Percentiles rank a stretch among this genome's conserved stretches.
phyloP scores from a whole-genome alignment of 2,113 vertebrate species.

The Tenrec ecaudatus region DNA sequence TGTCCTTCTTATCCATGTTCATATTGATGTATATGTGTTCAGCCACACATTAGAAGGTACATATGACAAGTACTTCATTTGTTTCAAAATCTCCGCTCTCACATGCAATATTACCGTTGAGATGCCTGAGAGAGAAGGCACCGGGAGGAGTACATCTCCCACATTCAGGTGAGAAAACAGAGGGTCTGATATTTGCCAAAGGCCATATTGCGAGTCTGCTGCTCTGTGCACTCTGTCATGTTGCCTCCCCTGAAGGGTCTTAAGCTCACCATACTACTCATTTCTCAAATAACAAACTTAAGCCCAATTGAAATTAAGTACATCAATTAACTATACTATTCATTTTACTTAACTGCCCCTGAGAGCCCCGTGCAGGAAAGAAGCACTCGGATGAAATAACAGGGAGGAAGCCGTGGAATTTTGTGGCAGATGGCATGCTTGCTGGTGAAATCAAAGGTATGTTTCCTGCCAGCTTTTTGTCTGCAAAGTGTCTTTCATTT shows the following conservation, averaged over 20 bases:
- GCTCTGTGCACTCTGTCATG: conserved; percentile 7
- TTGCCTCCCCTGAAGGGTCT: conserved; percentile 36
- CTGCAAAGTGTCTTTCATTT: conserved; percentile 81
- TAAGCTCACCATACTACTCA: conserved; percentile 38
- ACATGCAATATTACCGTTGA: conserved; percentile 8
- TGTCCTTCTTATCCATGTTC: neutral
- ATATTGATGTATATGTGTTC: neutral
- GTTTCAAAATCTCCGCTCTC: conserved; percentile 51
- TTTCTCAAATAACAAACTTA: conserved; percentile 62
- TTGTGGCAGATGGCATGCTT: conserved; percentile 84
- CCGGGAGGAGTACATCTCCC: conserved; percentile 12
- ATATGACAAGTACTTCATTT: neutral
- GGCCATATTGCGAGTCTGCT: neutral
- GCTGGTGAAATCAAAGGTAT: conserved; percentile 83
- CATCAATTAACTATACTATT: conserved; percentile 68
- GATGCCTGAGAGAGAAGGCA: neutral
- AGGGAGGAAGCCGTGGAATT: conserved; percentile 79
- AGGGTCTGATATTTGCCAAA: conserved; percentile 54
- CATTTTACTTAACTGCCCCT: conserved; percentile 59
- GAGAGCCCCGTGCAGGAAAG: conserved; percentile 65
- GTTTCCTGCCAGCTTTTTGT: conserved; percentile 83
- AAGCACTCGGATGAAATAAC: conserved; percentile 73
- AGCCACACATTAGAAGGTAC: neutral
- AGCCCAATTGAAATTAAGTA: conserved; percentile 69
- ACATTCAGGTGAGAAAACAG: conserved; percentile 54